Evolutionary conservation across 2,113 vertebrate genomes (phyloP), one percentile per base, ranked within the genome.

Genomic region (Nothoprocta perdicaria): DNA sequence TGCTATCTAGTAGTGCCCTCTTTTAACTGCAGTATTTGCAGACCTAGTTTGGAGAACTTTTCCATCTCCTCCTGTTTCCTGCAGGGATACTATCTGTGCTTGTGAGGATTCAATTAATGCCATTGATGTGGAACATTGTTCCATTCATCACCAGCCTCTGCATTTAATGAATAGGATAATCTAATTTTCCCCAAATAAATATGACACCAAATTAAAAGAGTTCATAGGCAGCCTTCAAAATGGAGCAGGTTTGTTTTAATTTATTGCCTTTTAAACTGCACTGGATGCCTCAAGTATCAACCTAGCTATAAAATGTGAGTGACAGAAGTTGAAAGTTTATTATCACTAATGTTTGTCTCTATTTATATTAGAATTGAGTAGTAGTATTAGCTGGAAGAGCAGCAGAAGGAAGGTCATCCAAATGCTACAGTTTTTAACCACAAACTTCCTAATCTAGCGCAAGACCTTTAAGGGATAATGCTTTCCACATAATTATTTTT

Each of bases 191-290:
- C 48, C 85, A 91, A 88, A 96, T 95, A 93, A 95, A 96, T 93
- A 96, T 75, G 82, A 95, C 92, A 96, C 89, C 91, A 95, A 96
- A 96, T 96, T 96, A 96, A 96, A 96, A 96, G 95, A 74, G 73
- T 91, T 91, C 95, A 95, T 88, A 88, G 94, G 60, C 96, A 94
- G 94, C 85, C 89, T 93, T 79, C 89, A 94, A 94, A 94, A 89
- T 9, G 31, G 61, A 94, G 80, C 72, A 72, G 93, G 84, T 89
- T 96, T 81, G 62, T 88, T 92, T 88, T 88, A 91, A 84, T 96
- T 92, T 95, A 94, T 92, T 96, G 80, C 43, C 35, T 86, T 93
- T 95, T 89, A 94, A 96, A 95, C 94, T 89, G 60, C 48, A 84
- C 27, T 83, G 68, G 87, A 93, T 89, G 76, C n/a, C 35, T 89